Percentiles rank a stretch among this genome's conserved stretches.
Evolutionary conservation across 2,797 vertebrate genomes (phyloP).

Genomic region (Glossophaga mutica): DNA sequence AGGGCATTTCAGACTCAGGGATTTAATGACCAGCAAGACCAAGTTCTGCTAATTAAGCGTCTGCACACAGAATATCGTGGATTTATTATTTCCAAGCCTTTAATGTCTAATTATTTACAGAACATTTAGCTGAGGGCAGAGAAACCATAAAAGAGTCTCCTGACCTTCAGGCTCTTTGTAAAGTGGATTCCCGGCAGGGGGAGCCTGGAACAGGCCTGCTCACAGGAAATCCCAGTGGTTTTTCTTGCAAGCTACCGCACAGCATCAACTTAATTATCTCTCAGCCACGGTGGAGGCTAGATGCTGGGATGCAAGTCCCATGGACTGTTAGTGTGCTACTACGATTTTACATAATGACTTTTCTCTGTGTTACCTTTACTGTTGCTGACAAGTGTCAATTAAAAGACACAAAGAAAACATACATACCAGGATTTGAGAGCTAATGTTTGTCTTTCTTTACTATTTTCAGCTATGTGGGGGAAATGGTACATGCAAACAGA

Average conservation of each 20-base stretch:
- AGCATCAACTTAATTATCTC: background rate
- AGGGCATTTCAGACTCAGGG: background rate
- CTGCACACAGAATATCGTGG: background rate
- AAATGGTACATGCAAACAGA: rapidly evolving
- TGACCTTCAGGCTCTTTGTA: constrained; percentile 27
- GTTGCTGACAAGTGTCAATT: background rate
- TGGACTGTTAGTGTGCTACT: background rate
- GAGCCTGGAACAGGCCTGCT: background rate
- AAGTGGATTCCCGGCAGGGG: background rate
- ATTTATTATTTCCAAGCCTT: constrained; percentile 2
- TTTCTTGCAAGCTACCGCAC: background rate
- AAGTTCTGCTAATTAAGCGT: constrained; percentile 41
- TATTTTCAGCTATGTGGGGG: background rate
- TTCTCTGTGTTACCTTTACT: background rate
- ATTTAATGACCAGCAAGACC: constrained; percentile 30
- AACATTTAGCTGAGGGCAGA: constrained; percentile 15
- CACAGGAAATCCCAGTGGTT: background rate
- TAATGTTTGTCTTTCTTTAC: background rate
- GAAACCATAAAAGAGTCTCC: background rate
- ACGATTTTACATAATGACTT: background rate
- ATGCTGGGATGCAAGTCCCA: rapidly evolving
- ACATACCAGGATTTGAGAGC: background rate
- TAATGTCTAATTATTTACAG: constrained; percentile 63
- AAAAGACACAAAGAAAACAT: background rate
- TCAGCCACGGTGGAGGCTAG: background rate